These are phyloP conservation scores for Ruditapes philippinarum DNA, from an alignment of 1,140 invertebrate species.

Conservation along the genomic window DNA sequence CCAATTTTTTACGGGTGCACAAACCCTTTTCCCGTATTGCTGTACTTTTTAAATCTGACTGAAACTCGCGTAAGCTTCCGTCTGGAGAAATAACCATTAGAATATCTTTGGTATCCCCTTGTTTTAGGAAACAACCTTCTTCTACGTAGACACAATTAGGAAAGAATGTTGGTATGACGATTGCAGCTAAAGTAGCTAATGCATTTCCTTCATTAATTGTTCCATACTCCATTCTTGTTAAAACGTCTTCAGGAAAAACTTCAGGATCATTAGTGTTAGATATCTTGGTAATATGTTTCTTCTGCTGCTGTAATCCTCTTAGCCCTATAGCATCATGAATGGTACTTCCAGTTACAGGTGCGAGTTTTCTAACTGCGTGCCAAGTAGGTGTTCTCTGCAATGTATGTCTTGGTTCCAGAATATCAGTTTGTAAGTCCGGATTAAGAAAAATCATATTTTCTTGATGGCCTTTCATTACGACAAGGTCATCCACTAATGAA, in stretches of 20 bases:
- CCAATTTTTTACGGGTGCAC: too few relatives aligned
- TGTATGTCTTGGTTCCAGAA: too few relatives aligned
- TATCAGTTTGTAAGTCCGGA: too few relatives aligned
- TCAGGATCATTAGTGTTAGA: neutral
- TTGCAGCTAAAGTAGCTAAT: conserved; percentile 32
- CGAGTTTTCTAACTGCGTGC: neutral
- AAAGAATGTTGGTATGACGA: conserved; percentile 30
- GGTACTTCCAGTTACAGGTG: conserved; percentile 47
- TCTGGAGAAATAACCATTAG: conserved; percentile 36
- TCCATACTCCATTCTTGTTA: conserved; percentile 47
- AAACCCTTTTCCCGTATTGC: too few relatives aligned
- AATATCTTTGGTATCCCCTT: neutral
- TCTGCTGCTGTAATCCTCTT: neutral
- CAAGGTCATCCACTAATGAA: too few relatives aligned
- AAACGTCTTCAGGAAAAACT: neutral
- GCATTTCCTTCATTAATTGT: conserved; percentile 51
- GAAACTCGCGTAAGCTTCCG: conserved; percentile 48
- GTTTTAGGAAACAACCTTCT: conserved; percentile 52
- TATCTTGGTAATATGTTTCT: conserved; percentile 5
- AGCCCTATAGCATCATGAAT: conserved; percentile 44
- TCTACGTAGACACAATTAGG: neutral
- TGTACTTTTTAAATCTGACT: too few relatives aligned
- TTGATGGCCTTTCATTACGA: too few relatives aligned
- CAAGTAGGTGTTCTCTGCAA: neutral
- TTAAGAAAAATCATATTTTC: too few relatives aligned